Evolutionary conservation across 2,797 vertebrate genomes (phyloP), one percentile per base, ranked within the genome.

Genomic region (Kryptolebias ocellatus): DNA sequence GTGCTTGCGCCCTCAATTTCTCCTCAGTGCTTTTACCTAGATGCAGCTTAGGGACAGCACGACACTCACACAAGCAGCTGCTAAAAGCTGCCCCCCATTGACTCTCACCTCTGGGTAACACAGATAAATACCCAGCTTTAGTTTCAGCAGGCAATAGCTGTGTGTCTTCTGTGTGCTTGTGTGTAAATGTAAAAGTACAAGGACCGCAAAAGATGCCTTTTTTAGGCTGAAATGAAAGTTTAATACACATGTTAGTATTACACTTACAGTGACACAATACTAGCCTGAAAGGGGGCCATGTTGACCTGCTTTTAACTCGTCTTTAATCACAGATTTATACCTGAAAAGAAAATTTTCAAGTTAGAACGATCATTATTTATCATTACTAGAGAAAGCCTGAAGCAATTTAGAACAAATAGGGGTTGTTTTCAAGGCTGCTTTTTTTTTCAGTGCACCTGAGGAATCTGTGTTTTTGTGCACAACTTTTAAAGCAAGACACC

Each of bases 71-170:
- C 67, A 81, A 78, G 73, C 78, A 87, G 81, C 85, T 84, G 86
- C 89, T 93, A 90, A 93, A 93, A 92, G 87, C 85, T 87, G 75
- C 64, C 83, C 85, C 82, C 75, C 78, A 81, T 78, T 87, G 75
- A 84, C 81, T 78, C 70, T 80, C 81, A 90, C 87, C 85, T 88
- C 83, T 74, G 83, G 70, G 84, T 84, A 84, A 85, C 82, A 85
- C 81, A 64, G 87, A 87, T 87, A 89, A 90, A 87, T 75, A 84
- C 76, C 70, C 80, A 84, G 76, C 72, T 80, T 81, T 63, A 68
- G 63, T 82, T 70, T 79, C 78, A 60, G 46, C 10, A 12, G 54
- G 59, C 72, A 64, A 49, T 64, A 72, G 60, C 52, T 57, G 39
- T 64, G 54, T 71, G 49, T 63, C 56, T 62, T 62, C 34, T 61